phyloP scores from a whole-genome alignment of 2,888 invertebrate species.

The Cyaniris semiargus region DNA sequence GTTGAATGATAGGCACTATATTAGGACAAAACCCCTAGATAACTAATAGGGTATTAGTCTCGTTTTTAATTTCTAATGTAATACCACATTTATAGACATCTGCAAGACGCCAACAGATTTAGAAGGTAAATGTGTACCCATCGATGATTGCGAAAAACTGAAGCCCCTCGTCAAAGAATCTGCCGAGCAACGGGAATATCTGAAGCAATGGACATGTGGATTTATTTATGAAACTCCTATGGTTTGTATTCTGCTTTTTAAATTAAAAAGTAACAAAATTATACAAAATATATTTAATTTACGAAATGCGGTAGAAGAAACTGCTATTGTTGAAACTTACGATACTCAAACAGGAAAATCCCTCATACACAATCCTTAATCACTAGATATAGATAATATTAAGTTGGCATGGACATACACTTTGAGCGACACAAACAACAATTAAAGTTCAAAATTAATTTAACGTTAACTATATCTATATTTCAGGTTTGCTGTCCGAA shows the following conservation, averaged over 20 bases:
- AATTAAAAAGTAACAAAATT: not conserved
- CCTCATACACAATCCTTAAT: not conserved
- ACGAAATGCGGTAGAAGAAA: not conserved
- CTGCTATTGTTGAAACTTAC: not conserved
- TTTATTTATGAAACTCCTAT: slow-evolving; percentile 50
- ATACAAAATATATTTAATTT: not conserved
- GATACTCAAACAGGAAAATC: not conserved
- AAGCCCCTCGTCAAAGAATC: slow-evolving; percentile 51
- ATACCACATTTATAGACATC: slow-evolving; percentile 25
- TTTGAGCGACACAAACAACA: not conserved
- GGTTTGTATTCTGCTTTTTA: slow-evolving; percentile 44
- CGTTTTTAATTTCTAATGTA: not conserved
- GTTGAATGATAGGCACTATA: not conserved
- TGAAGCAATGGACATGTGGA: slow-evolving; percentile 59
- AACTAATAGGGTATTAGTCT: not conserved
- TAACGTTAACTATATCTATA: not conserved
- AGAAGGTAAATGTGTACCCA: slow-evolving; percentile 60
- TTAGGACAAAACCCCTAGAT: not conserved
- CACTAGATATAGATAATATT: not conserved
- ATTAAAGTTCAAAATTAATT: not conserved
- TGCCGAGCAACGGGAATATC: slow-evolving; percentile 59
- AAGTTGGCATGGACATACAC: not conserved
- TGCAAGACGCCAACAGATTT: slow-evolving; percentile 64
- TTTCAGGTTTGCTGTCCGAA: slow-evolving; percentile 57
- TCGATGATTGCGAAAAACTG: slow-evolving; percentile 61